Evolutionary conservation across 2,797 vertebrate species (phyloP), one percentile per base, ranked within the genome.

Genomic region (Aratinga solstitialis): DNA sequence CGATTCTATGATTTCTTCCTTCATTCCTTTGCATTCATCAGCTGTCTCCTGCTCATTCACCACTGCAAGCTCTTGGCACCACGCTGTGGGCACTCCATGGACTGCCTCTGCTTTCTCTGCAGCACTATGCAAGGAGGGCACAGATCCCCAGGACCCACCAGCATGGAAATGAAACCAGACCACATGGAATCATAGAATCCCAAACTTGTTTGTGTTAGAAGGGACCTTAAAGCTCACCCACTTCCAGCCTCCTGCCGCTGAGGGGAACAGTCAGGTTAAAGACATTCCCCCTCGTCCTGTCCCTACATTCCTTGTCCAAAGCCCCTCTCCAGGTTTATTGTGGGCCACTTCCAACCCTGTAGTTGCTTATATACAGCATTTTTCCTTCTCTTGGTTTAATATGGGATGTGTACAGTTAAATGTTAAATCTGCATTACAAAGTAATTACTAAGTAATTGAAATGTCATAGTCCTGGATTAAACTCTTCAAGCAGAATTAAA

Each of bases 381-480:
- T 88, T 90, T 94, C 84, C 56, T 81, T 61, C 71, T 85, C 32
- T 83, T 88, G 45, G 58, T 95, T 97, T 97, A 95, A 96, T 96
- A 96, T 96, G 89, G 84, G 59, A 78, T 47, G 29, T 94, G 62
- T 92, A 95, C 86, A 94, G 73, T 89, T 91, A 74, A 95, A 93
- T 75, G 87, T 91, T 94, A 95, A 95, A 91, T 83, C 82, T 26
- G n/a, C 80, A 51, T 92, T 92, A 69, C 58, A 84, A 86, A 87
- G 63, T 95, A 96, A 96, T 92, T 92, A 69, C 54, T 84, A 81
- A 89, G 71, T 95, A 96, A 96, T 92, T 96, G 80, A 97, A 96
- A 96, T 97, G 92, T 95, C 93, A 90, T 42, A 89, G 93, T 90
- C 90, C 86, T 94, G 79, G 95, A 95, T 97, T 96, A 96, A 97